Conservation (phyloP, 2,888 invertebrate genomes). For the Coelopa pilipes region DNA sequence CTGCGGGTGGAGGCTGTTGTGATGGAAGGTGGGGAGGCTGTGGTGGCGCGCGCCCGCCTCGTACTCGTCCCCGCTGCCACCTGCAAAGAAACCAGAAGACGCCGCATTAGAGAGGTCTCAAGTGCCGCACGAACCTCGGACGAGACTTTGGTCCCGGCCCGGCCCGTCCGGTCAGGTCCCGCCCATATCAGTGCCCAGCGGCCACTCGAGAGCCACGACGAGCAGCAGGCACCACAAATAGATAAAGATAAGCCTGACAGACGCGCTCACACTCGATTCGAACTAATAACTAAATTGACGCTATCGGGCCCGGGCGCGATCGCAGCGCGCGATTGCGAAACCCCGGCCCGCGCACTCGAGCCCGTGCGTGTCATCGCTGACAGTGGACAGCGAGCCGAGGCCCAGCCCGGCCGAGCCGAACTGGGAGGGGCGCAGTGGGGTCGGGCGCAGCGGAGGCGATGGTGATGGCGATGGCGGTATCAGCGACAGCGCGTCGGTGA, state of each 20-base stretch:
- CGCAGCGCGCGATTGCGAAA: conserved; percentile 5
- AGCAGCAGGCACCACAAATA: conserved; percentile 25
- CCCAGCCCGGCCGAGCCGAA: not conserved
- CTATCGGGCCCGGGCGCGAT: not conserved
- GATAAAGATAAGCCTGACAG: conserved; percentile 21
- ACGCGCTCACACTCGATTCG: conserved; percentile 15
- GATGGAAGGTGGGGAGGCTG: conserved; percentile 47
- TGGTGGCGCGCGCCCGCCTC: conserved; percentile 62
- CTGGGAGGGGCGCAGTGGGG: not conserved
- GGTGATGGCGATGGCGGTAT: too few species aligned
- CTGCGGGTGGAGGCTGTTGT: conserved; percentile 38
- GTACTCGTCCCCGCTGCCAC: conserved; percentile 73
- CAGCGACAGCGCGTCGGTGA: conserved; percentile 29
- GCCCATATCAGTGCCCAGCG: not conserved
- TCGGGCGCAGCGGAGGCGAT: too few species aligned
- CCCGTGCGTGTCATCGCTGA: conserved; percentile 16
- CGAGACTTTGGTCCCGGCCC: not conserved
- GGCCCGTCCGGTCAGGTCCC: not conserved
- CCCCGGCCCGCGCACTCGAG: not conserved
- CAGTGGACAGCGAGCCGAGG: not conserved
- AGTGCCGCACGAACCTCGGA: not conserved
- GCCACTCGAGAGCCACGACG: not conserved
- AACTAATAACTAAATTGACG: conserved; percentile 12
- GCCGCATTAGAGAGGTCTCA: conserved; percentile 37
- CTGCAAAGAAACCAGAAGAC: conserved; percentile 64